Percentiles rank a stretch among this genome's conserved stretches.
These are phyloP conservation scores for Phanerotoma sp. DNA, from an alignment of 2,888 invertebrate genomes.

Conservation along the genomic window DNA sequence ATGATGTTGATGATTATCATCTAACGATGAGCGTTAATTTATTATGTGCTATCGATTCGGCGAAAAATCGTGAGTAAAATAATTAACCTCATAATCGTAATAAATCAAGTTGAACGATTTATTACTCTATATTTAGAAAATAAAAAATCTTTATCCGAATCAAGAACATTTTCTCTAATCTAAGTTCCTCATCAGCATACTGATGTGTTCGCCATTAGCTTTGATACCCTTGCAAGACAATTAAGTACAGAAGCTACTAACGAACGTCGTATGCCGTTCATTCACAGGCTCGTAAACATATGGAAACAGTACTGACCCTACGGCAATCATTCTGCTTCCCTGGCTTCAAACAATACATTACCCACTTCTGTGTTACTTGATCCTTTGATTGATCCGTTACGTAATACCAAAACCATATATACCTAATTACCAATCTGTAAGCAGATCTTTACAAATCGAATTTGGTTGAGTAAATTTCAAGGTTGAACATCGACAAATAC, in stretches of 20 bases:
- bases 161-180: no score
- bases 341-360: constrained; percentile 1
- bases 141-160: not conserved
- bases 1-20: no score
- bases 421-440: constrained; percentile 1
- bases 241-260: not conserved
- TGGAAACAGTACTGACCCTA: not conserved
- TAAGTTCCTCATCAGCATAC: not conserved
- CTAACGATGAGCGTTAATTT: no score
- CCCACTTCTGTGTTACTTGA: not conserved
- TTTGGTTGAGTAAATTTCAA: no score
- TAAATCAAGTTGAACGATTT: no score
- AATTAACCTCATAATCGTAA: no score
- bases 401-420: not conserved
- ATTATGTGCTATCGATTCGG: no score
- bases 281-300: not conserved
- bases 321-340: constrained; percentile 8
- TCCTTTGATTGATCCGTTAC: constrained; percentile 8
- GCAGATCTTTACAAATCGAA: not conserved
- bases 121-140: no score
- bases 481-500: no score
- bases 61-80: no score
- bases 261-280: not conserved
- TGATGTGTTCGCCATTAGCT: not conserved
- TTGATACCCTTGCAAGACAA: not conserved